A percentile compares a stretch with the other conserved stretches of the same genome.
These are phyloP conservation scores for Cyanocitta stelleri DNA, from an alignment of 2,113 vertebrate genomes.

Conservation along the genomic window DNA sequence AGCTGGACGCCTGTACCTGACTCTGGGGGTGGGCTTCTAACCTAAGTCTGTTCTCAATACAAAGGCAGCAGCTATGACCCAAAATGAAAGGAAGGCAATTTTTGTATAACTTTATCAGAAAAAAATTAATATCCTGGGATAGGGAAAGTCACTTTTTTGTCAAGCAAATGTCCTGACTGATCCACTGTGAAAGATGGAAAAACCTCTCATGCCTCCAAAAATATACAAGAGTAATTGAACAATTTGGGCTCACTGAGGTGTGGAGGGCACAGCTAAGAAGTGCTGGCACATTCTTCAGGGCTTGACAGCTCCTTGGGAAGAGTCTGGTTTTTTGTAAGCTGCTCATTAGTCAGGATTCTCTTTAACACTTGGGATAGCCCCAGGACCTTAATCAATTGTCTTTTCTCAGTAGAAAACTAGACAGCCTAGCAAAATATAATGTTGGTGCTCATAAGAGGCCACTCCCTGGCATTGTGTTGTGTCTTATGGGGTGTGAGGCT, in stretches of 20 bases:
- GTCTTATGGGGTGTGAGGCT: not conserved
- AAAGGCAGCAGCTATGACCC: not conserved
- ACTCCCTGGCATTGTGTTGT: not conserved
- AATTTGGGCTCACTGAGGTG: conserved; percentile 44
- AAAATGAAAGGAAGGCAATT: not conserved
- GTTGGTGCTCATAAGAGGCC: not conserved
- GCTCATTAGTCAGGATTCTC: conserved; percentile 25
- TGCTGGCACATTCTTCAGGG: conserved; percentile 17
- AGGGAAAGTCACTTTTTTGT: not conserved
- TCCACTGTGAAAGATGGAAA: not conserved
- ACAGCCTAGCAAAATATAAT: not conserved
- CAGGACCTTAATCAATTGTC: not conserved
- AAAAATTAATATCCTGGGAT: not conserved
- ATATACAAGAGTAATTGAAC: conserved; percentile 33
- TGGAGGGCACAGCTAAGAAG: conserved; percentile 6
- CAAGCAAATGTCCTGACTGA: not conserved
- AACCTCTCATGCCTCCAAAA: not conserved
- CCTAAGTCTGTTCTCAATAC: not conserved
- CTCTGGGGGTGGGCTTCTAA: not conserved
- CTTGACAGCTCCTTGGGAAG: conserved; percentile 20
- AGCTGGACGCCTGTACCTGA: not conserved
- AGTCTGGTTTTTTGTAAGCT: conserved; percentile 9
- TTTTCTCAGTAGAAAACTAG: not conserved
- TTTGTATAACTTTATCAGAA: not conserved
- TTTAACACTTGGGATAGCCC: not conserved